These are phyloP conservation scores for Rhinopomastus cyanomelas DNA, from an alignment of 2,113 vertebrate species.

Conservation along the genomic window DNA sequence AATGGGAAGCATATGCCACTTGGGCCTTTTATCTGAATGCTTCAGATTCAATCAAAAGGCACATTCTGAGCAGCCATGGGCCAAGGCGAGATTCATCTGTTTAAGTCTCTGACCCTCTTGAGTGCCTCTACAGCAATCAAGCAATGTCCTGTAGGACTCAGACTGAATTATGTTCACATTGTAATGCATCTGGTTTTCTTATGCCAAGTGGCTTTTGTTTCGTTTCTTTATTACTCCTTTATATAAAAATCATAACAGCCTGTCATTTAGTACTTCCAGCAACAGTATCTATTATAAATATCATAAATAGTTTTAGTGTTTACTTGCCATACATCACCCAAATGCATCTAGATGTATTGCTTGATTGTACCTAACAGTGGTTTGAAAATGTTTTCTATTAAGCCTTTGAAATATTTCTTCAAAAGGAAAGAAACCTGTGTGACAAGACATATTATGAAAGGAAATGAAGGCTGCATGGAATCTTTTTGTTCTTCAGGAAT, in stretches of 20 bases:
- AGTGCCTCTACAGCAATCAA: not conserved
- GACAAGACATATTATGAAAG: not conserved
- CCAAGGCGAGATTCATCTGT: not conserved
- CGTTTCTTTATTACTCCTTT: not conserved
- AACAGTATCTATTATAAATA: constrained; percentile 5
- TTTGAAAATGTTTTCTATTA: not conserved
- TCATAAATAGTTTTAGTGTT: not conserved
- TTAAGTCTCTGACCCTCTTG: not conserved
- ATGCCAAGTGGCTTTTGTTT: not conserved
- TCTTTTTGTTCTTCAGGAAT: not conserved
- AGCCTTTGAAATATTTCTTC: not conserved
- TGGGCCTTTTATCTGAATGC: constrained; percentile 40
- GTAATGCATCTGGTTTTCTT: not conserved
- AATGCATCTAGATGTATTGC: not conserved
- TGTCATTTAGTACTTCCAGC: not conserved
- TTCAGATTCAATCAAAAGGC: constrained; percentile 59
- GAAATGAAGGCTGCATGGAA: not conserved
- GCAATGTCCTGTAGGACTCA: not conserved
- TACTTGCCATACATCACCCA: not conserved
- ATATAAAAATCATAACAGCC: not conserved
- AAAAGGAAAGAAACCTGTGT: not conserved
- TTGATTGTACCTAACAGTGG: not conserved
- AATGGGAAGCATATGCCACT: not conserved
- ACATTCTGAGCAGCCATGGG: constrained; percentile 4
- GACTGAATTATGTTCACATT: not conserved